A percentile compares a stretch with the other conserved stretches of the same genome.
These are phyloP conservation scores for Ennomos erosarius DNA, from an alignment of 2,888 invertebrate genomes.

Conservation along the genomic window DNA sequence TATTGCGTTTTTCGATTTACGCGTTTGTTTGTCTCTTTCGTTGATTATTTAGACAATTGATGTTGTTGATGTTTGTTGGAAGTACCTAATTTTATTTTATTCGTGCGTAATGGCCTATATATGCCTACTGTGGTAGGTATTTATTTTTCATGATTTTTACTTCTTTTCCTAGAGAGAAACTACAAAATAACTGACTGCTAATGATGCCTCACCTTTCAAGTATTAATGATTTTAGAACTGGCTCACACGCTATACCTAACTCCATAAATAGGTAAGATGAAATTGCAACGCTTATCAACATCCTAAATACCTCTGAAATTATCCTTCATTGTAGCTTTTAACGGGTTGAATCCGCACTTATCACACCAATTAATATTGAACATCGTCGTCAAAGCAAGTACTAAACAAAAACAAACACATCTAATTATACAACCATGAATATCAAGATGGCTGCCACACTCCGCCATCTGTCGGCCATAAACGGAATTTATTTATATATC, in stretches of 20 bases:
- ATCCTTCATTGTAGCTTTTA: no score
- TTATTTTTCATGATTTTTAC: no score
- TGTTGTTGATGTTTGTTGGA: conserved; percentile 34
- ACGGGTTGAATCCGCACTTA: not conserved
- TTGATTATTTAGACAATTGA: conserved; percentile 57
- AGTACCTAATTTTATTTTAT: conserved; percentile 30
- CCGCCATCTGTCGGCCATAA: conserved; percentile 79
- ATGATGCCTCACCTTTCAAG: no score
- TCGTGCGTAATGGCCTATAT: not conserved
- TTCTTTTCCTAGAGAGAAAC: no score
- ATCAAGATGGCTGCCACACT: conserved; percentile 70
- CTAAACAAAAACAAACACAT: conserved; percentile 58
- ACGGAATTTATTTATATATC: conserved; percentile 81
- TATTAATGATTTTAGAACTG: no score
- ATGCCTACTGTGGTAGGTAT: no score
- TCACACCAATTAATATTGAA: conserved; percentile 4
- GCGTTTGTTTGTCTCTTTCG: conserved; percentile 65
- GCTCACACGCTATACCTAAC: no score
- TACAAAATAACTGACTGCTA: not conserved
- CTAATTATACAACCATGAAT: conserved; percentile 75
- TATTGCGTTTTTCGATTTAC: conserved; percentile 75
- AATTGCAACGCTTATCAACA: no score
- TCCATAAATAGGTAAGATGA: no score
- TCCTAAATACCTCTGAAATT: no score
- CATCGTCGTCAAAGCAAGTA: conserved; percentile 18